Evolutionary conservation across 2,888 invertebrate genomes (phyloP).

Genomic region (Cataglyphis livida): DNA sequence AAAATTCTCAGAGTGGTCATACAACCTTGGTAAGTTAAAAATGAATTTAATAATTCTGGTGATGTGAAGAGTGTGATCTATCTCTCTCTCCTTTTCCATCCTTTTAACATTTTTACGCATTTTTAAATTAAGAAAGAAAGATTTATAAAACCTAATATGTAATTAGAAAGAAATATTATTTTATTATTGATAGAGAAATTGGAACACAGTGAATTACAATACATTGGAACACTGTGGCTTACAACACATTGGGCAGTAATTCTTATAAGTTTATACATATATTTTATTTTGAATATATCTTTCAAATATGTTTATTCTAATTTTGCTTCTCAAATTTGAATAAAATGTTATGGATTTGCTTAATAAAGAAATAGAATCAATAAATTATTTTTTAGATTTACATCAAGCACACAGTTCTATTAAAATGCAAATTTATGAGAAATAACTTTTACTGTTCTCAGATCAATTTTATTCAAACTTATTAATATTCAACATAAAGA

Average conservation of each 20-base stretch:
- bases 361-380: too few relatives aligned
- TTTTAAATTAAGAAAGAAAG: neutral
- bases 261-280: neutral
- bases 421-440: neutral
- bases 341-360: neutral
- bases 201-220: neutral
- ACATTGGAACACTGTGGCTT: neutral
- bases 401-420: neutral
- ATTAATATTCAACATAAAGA: neutral
- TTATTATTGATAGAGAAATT: neutral
- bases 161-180: neutral
- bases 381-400: neutral
- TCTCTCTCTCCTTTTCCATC: neutral
- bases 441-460: neutral
- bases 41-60: neutral
- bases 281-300: neutral
- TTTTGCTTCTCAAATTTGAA: neutral
- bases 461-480: neutral
- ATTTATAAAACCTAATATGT: too few relatives aligned
- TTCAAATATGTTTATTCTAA: too few relatives aligned
- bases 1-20: constrained; percentile 6
- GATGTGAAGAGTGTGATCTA: neutral
- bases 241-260: neutral
- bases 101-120: neutral
- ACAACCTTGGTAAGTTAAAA: neutral